Conservation (phyloP, 2,797 vertebrate species). For the Hypotaenidia okinawae region DNA sequence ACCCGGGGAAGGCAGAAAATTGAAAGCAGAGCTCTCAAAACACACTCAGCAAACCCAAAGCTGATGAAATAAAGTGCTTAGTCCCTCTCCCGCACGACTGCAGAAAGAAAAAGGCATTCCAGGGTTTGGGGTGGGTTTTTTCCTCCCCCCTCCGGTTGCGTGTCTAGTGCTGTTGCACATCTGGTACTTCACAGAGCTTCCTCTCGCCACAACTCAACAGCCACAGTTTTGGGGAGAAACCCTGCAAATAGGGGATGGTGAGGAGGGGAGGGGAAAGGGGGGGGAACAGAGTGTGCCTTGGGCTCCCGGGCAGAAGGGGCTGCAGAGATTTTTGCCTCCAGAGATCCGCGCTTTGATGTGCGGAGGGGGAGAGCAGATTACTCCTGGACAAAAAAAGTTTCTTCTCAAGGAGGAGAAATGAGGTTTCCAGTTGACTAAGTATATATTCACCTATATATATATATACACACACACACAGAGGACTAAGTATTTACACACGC, state of each 20-base stretch:
- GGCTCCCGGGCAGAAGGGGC: constrained; percentile 8
- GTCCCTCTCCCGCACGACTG: accelerated
- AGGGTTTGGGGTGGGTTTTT: neutral
- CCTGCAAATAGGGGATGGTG: neutral
- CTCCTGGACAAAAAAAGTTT: constrained; percentile 26
- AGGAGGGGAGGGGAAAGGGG: neutral
- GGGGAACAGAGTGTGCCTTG: neutral
- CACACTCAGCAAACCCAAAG: neutral
- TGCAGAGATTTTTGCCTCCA: neutral
- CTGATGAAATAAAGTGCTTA: neutral
- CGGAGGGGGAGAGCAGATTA: neutral
- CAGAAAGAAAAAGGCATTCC: neutral
- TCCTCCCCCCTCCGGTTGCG: neutral
- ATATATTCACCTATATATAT: neutral
- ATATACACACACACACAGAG: too few relatives aligned
- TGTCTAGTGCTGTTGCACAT: neutral
- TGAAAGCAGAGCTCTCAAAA: neutral
- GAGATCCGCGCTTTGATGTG: neutral
- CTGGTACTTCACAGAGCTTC: neutral
- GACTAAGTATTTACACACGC: neutral
- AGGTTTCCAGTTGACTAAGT: neutral
- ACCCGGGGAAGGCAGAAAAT: neutral
- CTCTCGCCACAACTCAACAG: neutral
- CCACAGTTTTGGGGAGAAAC: neutral
- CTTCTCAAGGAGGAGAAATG: neutral